phyloP scores from a whole-genome alignment of 1,140 invertebrate species.

The Drosophila nasuta region DNA sequence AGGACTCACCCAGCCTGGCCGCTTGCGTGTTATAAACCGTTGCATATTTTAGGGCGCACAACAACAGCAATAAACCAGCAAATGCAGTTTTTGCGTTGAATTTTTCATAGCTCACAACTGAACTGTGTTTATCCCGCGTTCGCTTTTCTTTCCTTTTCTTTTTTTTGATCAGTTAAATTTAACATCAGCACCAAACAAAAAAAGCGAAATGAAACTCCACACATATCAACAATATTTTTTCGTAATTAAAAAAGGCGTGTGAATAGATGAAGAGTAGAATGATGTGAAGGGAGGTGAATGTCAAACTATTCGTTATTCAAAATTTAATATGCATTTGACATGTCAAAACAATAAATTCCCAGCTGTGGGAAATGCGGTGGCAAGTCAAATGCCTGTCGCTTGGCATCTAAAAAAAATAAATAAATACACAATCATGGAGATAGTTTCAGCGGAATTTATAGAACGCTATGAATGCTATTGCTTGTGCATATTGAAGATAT shows the following conservation, averaged over 20 bases:
- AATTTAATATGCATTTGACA: conserved; percentile 55
- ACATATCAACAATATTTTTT: conserved; percentile 34
- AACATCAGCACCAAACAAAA: not conserved
- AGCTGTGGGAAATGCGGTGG: not conserved
- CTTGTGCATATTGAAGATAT: too few species aligned
- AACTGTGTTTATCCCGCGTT: not conserved
- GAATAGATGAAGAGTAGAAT: conserved; percentile 36
- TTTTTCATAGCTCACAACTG: conserved; percentile 34
- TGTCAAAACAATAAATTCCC: conserved; percentile 47
- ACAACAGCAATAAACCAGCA: conserved; percentile 7
- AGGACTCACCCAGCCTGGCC: too few species aligned
- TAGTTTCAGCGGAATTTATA: too few species aligned
- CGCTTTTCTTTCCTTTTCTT: not conserved
- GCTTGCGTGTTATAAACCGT: conserved; percentile 63
- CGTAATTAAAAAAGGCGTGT: conserved; percentile 49
- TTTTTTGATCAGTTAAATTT: conserved; percentile 15
- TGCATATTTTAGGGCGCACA: conserved; percentile 73
- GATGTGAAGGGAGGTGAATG: conserved; percentile 2
- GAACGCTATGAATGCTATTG: too few species aligned
- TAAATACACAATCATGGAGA: not conserved
- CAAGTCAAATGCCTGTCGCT: not conserved
- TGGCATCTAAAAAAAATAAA: not conserved
- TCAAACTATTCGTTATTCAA: conserved; percentile 43
- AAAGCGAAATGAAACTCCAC: not conserved
- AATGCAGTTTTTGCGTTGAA: conserved; percentile 36